Percentiles rank a stretch among this genome's conserved stretches.
Evolutionary conservation across 2,113 vertebrate species (phyloP).

Genomic region (Lepus timidus): DNA sequence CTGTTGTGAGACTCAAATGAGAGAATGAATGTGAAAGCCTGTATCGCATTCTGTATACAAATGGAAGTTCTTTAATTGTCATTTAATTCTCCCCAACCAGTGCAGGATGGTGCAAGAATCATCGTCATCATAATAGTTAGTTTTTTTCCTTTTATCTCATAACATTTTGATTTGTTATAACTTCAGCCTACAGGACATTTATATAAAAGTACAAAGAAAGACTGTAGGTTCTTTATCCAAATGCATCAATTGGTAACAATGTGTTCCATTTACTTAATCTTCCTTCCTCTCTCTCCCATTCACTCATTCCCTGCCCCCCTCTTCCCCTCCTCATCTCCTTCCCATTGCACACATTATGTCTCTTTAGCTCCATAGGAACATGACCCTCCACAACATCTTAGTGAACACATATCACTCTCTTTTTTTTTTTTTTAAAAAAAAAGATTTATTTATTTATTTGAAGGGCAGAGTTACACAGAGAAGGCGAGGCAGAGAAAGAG

Average conservation of each 20-base stretch:
- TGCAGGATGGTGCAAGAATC: not conserved
- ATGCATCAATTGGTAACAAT: not conserved
- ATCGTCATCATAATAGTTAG: not conserved
- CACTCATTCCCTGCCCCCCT: no score
- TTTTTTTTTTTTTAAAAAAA: no score
- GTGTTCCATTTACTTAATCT: not conserved
- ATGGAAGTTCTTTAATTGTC: not conserved
- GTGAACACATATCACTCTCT: not conserved
- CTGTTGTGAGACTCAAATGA: not conserved
- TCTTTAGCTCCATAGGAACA: not conserved
- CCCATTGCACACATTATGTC: not conserved
- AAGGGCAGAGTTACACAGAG: no score
- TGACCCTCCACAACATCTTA: not conserved
- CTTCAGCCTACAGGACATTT: not conserved
- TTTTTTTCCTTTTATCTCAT: not conserved
- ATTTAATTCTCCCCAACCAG: not conserved
- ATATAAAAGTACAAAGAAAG: not conserved
- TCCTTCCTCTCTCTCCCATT: not conserved
- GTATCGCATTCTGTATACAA: not conserved
- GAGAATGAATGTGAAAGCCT: not conserved
- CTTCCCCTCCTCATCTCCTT: not conserved
- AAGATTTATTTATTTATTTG: no score
- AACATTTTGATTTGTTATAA: not conserved
- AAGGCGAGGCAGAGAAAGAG: no score
- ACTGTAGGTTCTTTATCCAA: not conserved